phyloP scores from a whole-genome alignment of 2,113 vertebrate species.

The Phaethon lepturus region DNA sequence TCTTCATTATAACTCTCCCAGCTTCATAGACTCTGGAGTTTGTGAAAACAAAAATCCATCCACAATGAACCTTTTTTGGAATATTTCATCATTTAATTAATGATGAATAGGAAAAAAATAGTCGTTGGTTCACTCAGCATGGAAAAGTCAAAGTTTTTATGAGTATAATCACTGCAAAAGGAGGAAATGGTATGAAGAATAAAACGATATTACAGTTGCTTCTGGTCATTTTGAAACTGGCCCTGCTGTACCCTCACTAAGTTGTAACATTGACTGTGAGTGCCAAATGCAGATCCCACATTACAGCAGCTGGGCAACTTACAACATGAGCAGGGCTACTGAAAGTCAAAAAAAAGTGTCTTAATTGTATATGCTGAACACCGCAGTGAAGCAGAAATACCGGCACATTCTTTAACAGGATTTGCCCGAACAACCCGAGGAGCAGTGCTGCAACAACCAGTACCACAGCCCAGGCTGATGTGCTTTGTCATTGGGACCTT shows the following conservation, averaged over 20 bases:
- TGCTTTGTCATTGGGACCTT: not conserved
- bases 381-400: not conserved
- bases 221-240: not conserved
- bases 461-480: no score
- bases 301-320: not conserved
- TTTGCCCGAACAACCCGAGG: not conserved
- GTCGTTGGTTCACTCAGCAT: not conserved
- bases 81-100: not conserved
- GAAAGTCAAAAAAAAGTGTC: not conserved
- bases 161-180: not conserved
- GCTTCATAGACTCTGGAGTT: not conserved
- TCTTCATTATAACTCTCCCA: not conserved
- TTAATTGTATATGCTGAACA: not conserved
- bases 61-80: not conserved
- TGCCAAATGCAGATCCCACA: not conserved
- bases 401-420: not conserved
- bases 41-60: not conserved
- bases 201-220: not conserved
- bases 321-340: not conserved
- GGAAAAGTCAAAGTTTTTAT: not conserved
- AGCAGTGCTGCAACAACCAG: fast-evolving
- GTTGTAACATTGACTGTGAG: not conserved
- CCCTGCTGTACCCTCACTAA: not conserved
- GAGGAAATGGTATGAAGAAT: not conserved
- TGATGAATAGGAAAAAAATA: not conserved